These are phyloP conservation scores for Pitta sordida DNA, from an alignment of 2,113 vertebrate genomes.

Conservation along the genomic window DNA sequence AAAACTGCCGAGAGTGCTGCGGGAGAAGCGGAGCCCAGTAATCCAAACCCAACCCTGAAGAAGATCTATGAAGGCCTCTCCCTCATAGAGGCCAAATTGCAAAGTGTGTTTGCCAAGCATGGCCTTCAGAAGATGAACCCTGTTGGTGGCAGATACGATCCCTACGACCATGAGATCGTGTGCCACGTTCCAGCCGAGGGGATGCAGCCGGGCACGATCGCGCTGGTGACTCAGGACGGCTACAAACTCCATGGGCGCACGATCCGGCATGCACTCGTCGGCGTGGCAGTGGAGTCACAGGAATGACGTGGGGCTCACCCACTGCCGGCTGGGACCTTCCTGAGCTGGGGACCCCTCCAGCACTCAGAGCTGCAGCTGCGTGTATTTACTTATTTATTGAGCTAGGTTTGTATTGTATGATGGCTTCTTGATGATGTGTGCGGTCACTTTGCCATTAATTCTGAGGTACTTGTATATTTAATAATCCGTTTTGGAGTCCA, in stretches of 20 bases:
- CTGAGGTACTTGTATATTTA: slow-evolving; percentile 57
- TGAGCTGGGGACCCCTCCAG: slow-evolving; percentile 2
- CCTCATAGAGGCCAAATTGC: slow-evolving; percentile 78
- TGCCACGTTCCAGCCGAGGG: slow-evolving; percentile 81
- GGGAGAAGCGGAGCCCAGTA: slow-evolving; percentile 41
- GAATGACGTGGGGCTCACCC: slow-evolving; percentile 12
- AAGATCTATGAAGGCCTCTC: slow-evolving; percentile 74
- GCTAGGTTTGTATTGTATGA: slow-evolving; percentile 39
- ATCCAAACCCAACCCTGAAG: slow-evolving; percentile 66
- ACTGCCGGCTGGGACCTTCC: background rate
- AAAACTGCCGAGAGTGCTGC: slow-evolving; percentile 62
- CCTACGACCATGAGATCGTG: slow-evolving; percentile 84
- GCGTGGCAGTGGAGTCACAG: slow-evolving; percentile 82
- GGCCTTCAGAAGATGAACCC: slow-evolving; percentile 86
- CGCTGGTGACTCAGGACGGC: slow-evolving; percentile 80
- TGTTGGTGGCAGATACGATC: slow-evolving; percentile 80
- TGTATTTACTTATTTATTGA: slow-evolving; percentile 76
- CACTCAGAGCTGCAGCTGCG: background rate
- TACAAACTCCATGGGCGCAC: slow-evolving; percentile 87
- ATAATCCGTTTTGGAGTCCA: background rate
- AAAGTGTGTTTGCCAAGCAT: slow-evolving; percentile 82
- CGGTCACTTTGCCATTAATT: slow-evolving; percentile 48
- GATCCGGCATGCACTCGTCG: slow-evolving; percentile 82
- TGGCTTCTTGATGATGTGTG: slow-evolving; percentile 59
- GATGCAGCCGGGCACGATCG: slow-evolving; percentile 78